phyloP scores from a whole-genome alignment of 2,113 vertebrate genomes.

The Mionectes macconnelli region DNA sequence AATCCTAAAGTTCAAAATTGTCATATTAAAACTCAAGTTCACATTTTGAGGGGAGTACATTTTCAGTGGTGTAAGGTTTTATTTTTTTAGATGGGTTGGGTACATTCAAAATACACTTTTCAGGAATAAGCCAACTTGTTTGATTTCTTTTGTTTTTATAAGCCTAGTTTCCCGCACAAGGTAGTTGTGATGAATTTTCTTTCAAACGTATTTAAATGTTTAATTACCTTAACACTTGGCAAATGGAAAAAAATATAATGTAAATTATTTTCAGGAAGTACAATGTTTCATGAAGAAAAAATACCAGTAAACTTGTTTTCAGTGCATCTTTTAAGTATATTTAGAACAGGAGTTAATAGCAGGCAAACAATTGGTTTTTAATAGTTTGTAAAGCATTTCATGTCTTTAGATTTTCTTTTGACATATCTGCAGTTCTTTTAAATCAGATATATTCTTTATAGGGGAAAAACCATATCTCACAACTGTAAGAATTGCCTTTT shows the following conservation, averaged over 20 bases:
- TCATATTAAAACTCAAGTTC: not conserved
- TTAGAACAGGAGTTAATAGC: not conserved
- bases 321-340: not conserved
- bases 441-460: not conserved
- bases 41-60: not conserved
- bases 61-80: not conserved
- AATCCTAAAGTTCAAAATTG: not conserved
- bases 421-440: not conserved
- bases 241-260: not conserved
- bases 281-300: not conserved
- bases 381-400: not conserved
- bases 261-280: not conserved
- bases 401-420: not conserved
- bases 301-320: not conserved
- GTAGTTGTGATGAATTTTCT: not conserved
- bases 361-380: not conserved
- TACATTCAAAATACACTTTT: not conserved
- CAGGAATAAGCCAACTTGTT: not conserved
- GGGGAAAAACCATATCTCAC: not conserved
- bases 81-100: rapidly evolving
- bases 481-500: not conserved
- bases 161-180: not conserved
- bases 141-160: not conserved
- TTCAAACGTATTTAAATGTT: not conserved
- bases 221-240: not conserved